These are phyloP conservation scores for Chaetodon auriga DNA, from an alignment of 2,113 vertebrate genomes.

Conservation along the genomic window DNA sequence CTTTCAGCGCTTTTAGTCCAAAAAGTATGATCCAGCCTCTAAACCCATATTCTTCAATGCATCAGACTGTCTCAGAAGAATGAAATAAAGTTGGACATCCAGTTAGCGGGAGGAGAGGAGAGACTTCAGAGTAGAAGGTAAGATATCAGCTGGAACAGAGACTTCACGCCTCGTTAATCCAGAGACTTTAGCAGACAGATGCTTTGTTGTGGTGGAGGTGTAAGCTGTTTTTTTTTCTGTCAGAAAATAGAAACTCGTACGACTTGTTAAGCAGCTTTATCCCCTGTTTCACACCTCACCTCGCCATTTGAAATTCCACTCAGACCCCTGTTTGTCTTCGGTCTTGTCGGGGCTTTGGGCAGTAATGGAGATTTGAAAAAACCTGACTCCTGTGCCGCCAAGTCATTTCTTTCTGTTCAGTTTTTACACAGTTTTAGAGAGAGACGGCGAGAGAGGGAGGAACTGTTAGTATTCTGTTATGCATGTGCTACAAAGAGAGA, in stretches of 20 bases:
- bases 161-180: conserved; percentile 45
- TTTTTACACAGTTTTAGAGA: conserved; percentile 2
- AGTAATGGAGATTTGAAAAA: conserved; percentile 21
- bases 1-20: neutral
- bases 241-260: neutral
- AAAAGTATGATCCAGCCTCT: neutral
- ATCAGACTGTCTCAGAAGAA: conserved; percentile 14
- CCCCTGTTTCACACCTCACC: conserved; percentile 34
- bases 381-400: neutral
- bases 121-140: conserved; percentile 23
- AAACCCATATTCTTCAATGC: neutral
- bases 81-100: conserved; percentile 2
- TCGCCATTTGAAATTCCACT: conserved; percentile 37
- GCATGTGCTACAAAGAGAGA: neutral
- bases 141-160: conserved; percentile 38
- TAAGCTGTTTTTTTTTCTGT: conserved; percentile 22
- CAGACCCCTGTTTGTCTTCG: conserved; percentile 35
- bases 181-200: conserved; percentile 17
- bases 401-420: conserved; percentile 9
- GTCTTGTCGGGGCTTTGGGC: conserved; percentile 25
- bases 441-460: neutral
- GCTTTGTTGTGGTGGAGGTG: conserved; percentile 40
- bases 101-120: neutral
- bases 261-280: conserved; percentile 56
- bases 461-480: conserved; percentile 20